Evolutionary conservation across 2,113 vertebrate genomes (phyloP), one percentile per base, ranked within the genome.

Genomic region (Muscicapa adusta): DNA sequence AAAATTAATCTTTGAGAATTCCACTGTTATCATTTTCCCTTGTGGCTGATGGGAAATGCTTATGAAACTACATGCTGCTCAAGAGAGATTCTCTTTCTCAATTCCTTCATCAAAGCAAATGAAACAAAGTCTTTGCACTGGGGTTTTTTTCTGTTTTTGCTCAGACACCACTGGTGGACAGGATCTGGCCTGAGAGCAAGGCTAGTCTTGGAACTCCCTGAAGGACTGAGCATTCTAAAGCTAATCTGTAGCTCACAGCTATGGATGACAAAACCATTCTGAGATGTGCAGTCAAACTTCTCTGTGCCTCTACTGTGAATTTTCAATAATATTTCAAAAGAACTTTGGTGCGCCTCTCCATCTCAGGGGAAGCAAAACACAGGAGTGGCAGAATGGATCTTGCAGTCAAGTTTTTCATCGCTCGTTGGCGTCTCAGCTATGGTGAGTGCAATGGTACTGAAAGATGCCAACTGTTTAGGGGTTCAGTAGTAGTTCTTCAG

Each of bases 1-100:
- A 92, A 91, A 85, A 94, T 73, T 94, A 62, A 91, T 89, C 95
- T 96, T 93, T 91, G 79, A 82, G 68, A 96, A 96, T 93, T 92
- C 62, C 75, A 81, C 86, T 94, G 76, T 78, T 84, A 66, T 8
- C 29, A 62, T 93, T 96, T 96, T 95, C 80, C 81, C 18, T 51
- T 71, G 38, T 17, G 28, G 40, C 38, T 93, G 63, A 65, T 81
- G 73, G 93, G 77, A 58, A 90, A 53, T 42, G 15, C 20, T 91
- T 90, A 77, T 54, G 50, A 58, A 94, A 91, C 17, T 48, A 43
- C 10, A 23, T 23, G 28, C 60, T 79, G 56, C 74, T 83, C 66
- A 84, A 56, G 74, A 72, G 6, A 88, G 20, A 63, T 85, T 90
- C 74, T 97, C 79, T 95, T 94, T 79, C 70, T 86, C 70, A 83